Percentiles rank a stretch among this genome's conserved stretches.
Conservation (phyloP, 2,888 invertebrate species). For the Drosophila greeni region DNA sequence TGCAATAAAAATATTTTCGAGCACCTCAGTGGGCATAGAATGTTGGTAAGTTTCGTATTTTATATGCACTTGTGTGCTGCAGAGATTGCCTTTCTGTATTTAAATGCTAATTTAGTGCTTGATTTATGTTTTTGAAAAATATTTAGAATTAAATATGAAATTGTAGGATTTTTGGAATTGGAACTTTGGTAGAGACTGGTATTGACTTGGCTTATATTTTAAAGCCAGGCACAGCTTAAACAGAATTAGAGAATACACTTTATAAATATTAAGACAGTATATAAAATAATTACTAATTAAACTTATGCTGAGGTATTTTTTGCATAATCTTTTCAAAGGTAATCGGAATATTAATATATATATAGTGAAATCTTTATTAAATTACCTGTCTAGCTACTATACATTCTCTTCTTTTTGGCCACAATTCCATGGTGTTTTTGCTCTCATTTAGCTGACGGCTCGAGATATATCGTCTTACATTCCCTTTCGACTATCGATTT, state of each 20-base stretch:
- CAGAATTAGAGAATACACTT: not conserved
- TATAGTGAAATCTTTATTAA: not conserved
- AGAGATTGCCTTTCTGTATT: not conserved
- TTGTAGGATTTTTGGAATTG: too few relatives aligned
- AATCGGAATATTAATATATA: not conserved
- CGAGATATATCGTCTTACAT: constrained; percentile 26
- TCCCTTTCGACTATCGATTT: constrained; percentile 36
- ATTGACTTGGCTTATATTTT: not conserved
- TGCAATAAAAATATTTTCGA: constrained; percentile 8
- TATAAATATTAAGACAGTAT: not conserved
- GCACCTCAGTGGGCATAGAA: not conserved
- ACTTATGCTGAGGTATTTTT: too few relatives aligned
- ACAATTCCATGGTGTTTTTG: constrained; percentile 10
- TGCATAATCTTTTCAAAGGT: not conserved
- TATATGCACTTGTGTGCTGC: not conserved
- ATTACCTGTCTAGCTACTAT: constrained; percentile 3
- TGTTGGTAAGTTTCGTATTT: not conserved
- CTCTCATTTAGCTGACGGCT: constrained; percentile 4
- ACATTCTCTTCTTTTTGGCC: not conserved
- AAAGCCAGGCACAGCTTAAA: not conserved
- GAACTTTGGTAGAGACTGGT: too few relatives aligned
- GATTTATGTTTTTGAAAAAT: not conserved
- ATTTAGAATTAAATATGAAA: not conserved
- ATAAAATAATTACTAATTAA: too few relatives aligned
- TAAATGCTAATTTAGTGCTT: not conserved